These are phyloP conservation scores for Amblyteles armatorius DNA, from an alignment of 2,888 invertebrate species.

Conservation along the genomic window DNA sequence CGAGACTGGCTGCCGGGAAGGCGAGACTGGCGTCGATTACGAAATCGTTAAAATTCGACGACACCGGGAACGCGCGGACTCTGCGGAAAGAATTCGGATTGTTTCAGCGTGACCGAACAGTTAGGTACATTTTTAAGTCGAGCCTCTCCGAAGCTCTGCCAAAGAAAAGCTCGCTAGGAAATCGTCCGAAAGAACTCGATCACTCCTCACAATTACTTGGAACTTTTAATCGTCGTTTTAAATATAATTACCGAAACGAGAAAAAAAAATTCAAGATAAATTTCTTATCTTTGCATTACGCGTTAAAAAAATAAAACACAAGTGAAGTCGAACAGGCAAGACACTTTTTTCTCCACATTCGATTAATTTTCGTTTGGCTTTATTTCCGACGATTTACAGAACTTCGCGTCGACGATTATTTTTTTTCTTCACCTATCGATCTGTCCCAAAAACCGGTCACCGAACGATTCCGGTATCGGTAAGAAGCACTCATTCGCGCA, in stretches of 20 bases:
- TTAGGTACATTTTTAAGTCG: conserved; percentile 27
- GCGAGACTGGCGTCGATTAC: conserved; percentile 24
- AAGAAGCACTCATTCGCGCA: conserved; percentile 2
- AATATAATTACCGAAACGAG: neutral
- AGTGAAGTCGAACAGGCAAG: neutral
- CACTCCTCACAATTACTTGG: neutral
- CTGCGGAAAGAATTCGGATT: neutral
- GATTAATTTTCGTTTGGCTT: neutral
- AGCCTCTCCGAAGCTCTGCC: conserved; percentile 26
- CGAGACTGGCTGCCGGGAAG: neutral
- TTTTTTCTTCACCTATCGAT: neutral
- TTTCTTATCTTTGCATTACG: neutral
- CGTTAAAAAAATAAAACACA: neutral
- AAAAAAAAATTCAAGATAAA: neutral
- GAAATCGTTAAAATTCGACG: conserved; percentile 37
- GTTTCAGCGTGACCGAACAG: neutral
- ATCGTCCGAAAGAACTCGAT: neutral
- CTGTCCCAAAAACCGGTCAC: neutral
- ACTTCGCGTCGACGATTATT: neutral
- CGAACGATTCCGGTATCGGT: neutral
- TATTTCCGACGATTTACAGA: neutral
- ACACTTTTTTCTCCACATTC: neutral
- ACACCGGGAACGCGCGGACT: neutral
- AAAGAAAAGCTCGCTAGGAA: neutral
- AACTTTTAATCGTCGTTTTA: neutral